Evolutionary conservation across 2,797 vertebrate species (phyloP), one percentile per base, ranked within the genome.

Genomic region (Lacerta agilis): DNA sequence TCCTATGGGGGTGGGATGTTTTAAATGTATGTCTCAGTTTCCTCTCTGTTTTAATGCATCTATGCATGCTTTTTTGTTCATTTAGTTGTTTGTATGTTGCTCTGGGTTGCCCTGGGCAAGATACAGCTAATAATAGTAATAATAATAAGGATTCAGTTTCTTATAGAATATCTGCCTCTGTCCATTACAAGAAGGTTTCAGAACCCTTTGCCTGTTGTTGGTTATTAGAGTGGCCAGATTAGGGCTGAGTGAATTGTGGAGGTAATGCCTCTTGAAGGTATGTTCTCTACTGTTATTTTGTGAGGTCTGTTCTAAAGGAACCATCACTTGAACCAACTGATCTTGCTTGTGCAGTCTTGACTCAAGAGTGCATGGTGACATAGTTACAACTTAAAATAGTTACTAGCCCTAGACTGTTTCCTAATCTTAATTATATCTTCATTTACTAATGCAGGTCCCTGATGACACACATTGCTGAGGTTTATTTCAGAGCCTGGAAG

Each of bases 401-500:
- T 23, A 61, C 18, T 61, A 29, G 23, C 25, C 23, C 41, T n/a
- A 15, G 10, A 49, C 64, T 71, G 66, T 55, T 81, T n/a, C 86
- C 36, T 73, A 17, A 10, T 64, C 3, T 82, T 55, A 71, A 38
- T 77, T 61, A 36, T 82, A 91, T 29, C 55, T 43, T 79, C 2
- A 0, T 93, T 0, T 86, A 11, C 93, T 88, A 45, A 83, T 90
- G 64, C 91, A 99, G 99, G 90, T 94, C 93, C 49, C 89, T 97
- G 78, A 94, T 96, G 45, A 92, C 94, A 45, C 94, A 97, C 66
- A 85, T 99, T 78, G 96, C 96, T 17, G 98, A 99, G 95, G 94
- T 99, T 94, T 99, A 99, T 95, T 99, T 98, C 97, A 97, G 98
- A 96, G 98, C 98, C 6, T 99, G 98, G 99, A 98, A 98, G 93